Conservation (phyloP, 2,797 vertebrate species). For the Oceanodroma leucorhoa region DNA sequence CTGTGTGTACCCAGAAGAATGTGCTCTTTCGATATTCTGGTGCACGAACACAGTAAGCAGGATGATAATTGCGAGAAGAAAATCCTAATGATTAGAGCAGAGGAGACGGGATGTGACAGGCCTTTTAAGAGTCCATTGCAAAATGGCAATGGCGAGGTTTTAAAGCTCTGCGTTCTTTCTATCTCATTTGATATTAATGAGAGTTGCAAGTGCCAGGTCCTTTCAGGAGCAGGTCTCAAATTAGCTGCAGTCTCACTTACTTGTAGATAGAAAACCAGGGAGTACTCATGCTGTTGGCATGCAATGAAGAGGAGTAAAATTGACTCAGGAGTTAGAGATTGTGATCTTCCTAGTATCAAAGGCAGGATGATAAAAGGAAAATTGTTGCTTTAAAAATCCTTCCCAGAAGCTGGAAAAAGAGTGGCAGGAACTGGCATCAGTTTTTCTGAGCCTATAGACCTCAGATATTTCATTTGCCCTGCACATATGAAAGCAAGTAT, state of each 20-base stretch:
- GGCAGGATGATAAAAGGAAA: background rate
- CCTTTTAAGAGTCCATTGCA: background rate
- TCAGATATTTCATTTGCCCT: background rate
- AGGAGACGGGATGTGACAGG: background rate
- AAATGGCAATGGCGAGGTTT: background rate
- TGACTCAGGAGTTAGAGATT: background rate
- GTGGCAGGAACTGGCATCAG: background rate
- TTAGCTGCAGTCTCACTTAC: background rate
- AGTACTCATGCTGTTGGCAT: background rate
- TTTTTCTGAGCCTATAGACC: background rate
- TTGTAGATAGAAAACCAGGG: background rate
- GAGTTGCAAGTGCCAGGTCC: background rate
- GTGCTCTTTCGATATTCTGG: background rate
- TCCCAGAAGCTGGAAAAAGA: background rate
- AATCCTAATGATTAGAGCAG: background rate
- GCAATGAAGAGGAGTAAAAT: background rate
- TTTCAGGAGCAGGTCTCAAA: background rate
- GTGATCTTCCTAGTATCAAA: background rate
- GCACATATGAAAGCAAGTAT: background rate
- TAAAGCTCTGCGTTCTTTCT: background rate
- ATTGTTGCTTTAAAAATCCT: background rate
- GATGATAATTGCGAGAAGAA: background rate
- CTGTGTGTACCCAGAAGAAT: background rate
- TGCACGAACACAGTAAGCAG: background rate
- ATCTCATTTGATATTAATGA: background rate